phyloP scores from a whole-genome alignment of 1,140 invertebrate species.

The Aphelinus atriplicis region DNA sequence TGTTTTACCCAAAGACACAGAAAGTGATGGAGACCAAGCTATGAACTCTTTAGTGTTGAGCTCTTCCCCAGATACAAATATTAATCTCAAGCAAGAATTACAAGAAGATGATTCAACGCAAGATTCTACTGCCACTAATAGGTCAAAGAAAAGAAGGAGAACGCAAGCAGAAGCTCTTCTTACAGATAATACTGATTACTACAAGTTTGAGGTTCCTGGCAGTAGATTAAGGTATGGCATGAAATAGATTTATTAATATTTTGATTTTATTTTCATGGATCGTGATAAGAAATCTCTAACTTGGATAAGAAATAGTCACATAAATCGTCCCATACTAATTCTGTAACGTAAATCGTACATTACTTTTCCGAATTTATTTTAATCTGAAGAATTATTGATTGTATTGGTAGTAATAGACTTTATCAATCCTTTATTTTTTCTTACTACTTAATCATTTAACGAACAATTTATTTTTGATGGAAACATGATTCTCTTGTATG shows the following conservation, averaged over 20 bases:
- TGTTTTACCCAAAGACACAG: conserved; percentile 63
- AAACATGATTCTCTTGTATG: no score
- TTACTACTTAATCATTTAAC: background rate
- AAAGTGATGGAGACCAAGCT: conserved; percentile 52
- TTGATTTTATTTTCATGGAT: background rate
- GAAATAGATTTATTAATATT: background rate
- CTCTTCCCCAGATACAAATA: conserved; percentile 46
- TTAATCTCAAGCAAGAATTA: conserved; percentile 48
- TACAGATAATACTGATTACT: conserved; percentile 71
- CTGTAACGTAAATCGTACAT: no score
- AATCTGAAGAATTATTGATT: no score
- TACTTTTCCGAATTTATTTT: no score
- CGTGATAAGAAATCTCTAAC: no score
- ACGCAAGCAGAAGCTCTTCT: conserved; percentile 71
- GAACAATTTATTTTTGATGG: background rate
- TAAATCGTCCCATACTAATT: no score
- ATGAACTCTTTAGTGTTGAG: conserved; percentile 38
- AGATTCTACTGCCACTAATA: conserved; percentile 36
- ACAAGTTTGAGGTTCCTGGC: conserved; percentile 71
- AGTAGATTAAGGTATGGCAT: conserved; percentile 62
- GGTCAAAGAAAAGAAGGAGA: conserved; percentile 63
- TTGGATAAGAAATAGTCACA: no score
- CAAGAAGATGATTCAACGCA: conserved; percentile 57
- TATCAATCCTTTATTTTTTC: no score
- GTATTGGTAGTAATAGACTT: no score